Base-by-base conservation (phyloP, 2,797 vertebrate species). In the Perodicticus potto region DNA sequence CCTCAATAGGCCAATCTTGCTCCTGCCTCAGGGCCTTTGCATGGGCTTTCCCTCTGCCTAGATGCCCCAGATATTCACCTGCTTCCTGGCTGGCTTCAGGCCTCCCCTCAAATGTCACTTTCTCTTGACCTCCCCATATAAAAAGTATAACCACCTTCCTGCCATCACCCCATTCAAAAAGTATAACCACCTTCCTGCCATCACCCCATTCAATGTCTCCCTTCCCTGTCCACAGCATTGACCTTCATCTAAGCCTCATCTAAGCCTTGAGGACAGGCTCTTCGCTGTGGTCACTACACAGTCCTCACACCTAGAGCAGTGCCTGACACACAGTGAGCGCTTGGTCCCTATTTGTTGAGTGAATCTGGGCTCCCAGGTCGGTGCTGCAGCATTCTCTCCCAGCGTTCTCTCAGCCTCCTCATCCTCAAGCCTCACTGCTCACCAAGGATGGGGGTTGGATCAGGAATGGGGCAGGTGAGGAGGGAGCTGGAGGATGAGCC, bases 391-490 rank as follows among this genome's bases (percentile, higher is more conserved):
- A n/a, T n/a, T n/a, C 14, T 22, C 27, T 25, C 27, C 34, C 53
- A 1, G 40, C 7, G 3, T 34, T 40, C 59, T 49, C n/a, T 74
- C 32, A 27, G 69, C 53, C 8, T 61, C 12, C 34, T 45, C 14
- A 2, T 4, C 22, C 25, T 55, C 34, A 19, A 23, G 4, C 13
- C 57, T 6, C n/a, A 67, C 32, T 19, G 2, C n/a, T 14, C 65
- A 4, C 7, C 34, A 17, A 81, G 27, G 10, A 43, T 17, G n/a
- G 37, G 25, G 2, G 1, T 0, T 32, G 32, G 27, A 3, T 19
- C 20, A 22, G 40, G n/a, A 74, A 29, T 5, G 16, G 32, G 19
- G 34, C 22, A 20, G 59, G 32, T 17, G 12, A 43, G 61, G 12
- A 55, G 40, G 63, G n/a, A 14, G 27, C 13, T 14, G 0, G 4